phyloP scores from a whole-genome alignment of 2,888 invertebrate species.

The Athripsodes cinereus region DNA sequence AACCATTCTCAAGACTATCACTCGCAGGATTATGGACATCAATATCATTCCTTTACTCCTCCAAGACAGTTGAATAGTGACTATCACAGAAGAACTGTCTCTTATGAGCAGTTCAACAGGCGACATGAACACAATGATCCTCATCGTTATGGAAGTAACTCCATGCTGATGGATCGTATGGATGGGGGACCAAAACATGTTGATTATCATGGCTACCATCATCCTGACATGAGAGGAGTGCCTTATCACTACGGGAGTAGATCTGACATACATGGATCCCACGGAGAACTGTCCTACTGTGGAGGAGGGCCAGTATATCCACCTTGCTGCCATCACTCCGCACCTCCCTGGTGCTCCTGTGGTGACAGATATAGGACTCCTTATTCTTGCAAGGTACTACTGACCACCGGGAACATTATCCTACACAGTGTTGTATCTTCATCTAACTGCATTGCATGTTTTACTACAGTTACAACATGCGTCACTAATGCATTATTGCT shows the following conservation, averaged over 20 bases:
- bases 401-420: neutral
- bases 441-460: slow-evolving; percentile 11
- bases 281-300: slow-evolving; percentile 20
- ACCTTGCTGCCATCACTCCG: slow-evolving; percentile 37
- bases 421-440: neutral
- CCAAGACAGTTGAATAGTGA: slow-evolving; percentile 41
- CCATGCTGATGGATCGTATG: slow-evolving; percentile 37
- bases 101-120: slow-evolving; percentile 54
- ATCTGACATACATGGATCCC: slow-evolving; percentile 28
- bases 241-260: slow-evolving; percentile 26
- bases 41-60: slow-evolving; percentile 37
- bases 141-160: slow-evolving; percentile 43
- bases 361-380: slow-evolving; percentile 39
- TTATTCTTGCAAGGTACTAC: slow-evolving; percentile 49
- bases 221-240: slow-evolving; percentile 17
- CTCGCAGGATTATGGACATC: slow-evolving; percentile 6
- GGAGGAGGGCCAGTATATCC: slow-evolving; percentile 34
- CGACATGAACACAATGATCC: slow-evolving; percentile 49
- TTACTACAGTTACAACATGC: no score
- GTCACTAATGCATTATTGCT: no score
- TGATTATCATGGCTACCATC: slow-evolving; percentile 23
- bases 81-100: slow-evolving; percentile 46
- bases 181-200: slow-evolving; percentile 18
- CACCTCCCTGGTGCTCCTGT: slow-evolving; percentile 47
- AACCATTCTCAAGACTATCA: slow-evolving; percentile 13